A percentile compares a stretch with the other conserved stretches of the same genome.
phyloP scores from a whole-genome alignment of 2,888 invertebrate species.

The Folsomia manolachei region DNA sequence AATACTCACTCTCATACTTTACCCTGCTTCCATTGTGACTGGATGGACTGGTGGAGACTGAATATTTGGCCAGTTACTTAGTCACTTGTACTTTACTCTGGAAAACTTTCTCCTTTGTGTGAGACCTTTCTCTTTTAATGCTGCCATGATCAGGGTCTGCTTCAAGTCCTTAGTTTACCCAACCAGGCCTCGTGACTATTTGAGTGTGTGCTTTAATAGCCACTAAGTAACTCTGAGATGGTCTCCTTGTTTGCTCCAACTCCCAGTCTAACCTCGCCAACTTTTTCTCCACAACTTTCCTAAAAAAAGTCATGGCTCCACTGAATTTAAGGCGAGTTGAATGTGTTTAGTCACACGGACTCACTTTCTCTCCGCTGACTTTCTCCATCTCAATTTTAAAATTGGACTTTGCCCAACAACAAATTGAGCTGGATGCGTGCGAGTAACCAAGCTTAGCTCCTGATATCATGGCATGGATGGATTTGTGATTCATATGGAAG shows the following conservation, averaged over 20 bases:
- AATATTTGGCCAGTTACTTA: neutral
- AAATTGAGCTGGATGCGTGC: neutral
- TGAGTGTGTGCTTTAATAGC: neutral
- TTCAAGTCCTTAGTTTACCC: neutral
- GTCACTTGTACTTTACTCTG: too few relatives aligned
- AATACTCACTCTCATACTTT: too few relatives aligned
- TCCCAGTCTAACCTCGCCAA: neutral
- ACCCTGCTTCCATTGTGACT: too few relatives aligned
- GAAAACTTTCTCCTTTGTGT: neutral
- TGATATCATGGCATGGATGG: neutral
- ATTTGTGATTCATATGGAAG: constrained; percentile 20
- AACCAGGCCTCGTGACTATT: neutral
- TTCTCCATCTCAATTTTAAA: neutral
- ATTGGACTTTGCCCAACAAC: constrained; percentile 13
- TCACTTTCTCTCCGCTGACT: too few relatives aligned
- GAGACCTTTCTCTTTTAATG: neutral
- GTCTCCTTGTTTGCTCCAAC: neutral
- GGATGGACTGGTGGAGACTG: too few relatives aligned
- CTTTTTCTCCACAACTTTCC: neutral
- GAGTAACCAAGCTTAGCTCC: too few relatives aligned
- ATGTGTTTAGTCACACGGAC: neutral
- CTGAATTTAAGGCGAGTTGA: neutral
- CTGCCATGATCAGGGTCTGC: neutral
- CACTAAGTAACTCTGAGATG: neutral
- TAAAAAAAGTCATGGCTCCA: neutral